Base-by-base conservation (phyloP, 2,797 vertebrate species). In the Heterohyrax brucei region DNA sequence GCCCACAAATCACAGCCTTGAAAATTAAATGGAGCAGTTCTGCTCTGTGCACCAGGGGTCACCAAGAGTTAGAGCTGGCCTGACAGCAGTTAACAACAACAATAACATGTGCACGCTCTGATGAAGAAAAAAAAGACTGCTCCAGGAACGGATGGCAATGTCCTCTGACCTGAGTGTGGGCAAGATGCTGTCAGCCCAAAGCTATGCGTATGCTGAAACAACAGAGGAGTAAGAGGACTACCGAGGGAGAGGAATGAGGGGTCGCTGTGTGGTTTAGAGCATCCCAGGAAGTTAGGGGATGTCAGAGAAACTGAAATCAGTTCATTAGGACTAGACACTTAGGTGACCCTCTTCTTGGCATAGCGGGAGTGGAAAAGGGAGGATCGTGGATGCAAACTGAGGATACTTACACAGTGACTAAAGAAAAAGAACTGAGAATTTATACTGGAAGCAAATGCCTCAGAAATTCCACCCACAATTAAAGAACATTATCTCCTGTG, bases 381-480 rank as follows among this genome's bases (percentile, higher is more conserved):
- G 50, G 19, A 56, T 3, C 3, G 12, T 1, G 0, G 66, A 14
- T 10, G 7, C 56, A 95, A 89, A 87, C 56, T 59, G 24, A 91
- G n/a, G 30, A 46, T 66, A 13, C 72, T 87, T 83, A 70, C 70
- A 59, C 50, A 80, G 53, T 48, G 33, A 81, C 30, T 10, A 30
- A 44, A 86, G 56, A 78, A 70, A 85, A 93, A 30, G 30, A 94
- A 66, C 53, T 87, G 39, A n/a, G 85, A 26, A 73, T 68, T 61
- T 68, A n/a, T 30, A 81, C 24, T 28, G 82, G 93, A 59, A 68
- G 24, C 50, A 89, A 39, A 0, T 75, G 7, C 39, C 72, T 68
- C 46, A 82, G 53, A 62, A 92, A 44, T n/a, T 77, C 33, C 46
- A 95, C 10, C 80, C 80, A 77, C 89, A 87, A 81, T 75, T 87